Conservation (phyloP, 2,888 invertebrate genomes). For the Exocentrus adspersus region DNA sequence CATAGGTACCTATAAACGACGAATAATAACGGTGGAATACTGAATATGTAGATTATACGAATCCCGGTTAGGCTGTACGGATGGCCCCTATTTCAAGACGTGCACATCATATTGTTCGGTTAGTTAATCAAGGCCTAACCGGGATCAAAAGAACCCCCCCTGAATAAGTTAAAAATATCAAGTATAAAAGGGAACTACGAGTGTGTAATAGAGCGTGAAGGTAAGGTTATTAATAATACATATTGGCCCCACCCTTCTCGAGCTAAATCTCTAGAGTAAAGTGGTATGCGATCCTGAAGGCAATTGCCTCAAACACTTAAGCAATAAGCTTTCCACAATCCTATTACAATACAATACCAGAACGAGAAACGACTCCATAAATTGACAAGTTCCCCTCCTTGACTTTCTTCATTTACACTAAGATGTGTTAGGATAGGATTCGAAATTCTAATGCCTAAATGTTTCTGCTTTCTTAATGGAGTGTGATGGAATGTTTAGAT, state of each 20-base stretch:
- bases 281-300: slow-evolving; percentile 43
- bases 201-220: not conserved
- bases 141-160: no score
- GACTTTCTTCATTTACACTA: slow-evolving; percentile 15
- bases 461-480: not conserved
- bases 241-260: slow-evolving; percentile 35
- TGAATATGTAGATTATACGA: no score
- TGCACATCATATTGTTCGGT: no score
- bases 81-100: no score
- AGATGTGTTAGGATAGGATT: not conserved
- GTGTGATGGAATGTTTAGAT: not conserved
- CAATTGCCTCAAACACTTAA: slow-evolving; percentile 45
- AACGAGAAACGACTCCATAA: slow-evolving; percentile 22
- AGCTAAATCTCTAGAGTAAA: slow-evolving; percentile 37
- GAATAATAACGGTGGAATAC: no score
- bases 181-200: no score
- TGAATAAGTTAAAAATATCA: no score
- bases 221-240: slow-evolving; percentile 40
- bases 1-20: no score
- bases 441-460: slow-evolving; percentile 8
- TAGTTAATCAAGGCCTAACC: no score
- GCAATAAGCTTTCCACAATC: slow-evolving; percentile 46
- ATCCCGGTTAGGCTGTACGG: no score
- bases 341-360: slow-evolving; percentile 44
- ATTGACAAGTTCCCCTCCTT: slow-evolving; percentile 19